Percentiles rank a stretch among this genome's conserved stretches.
Conservation (phyloP, 2,113 vertebrate genomes). For the Oreochromis niloticus region DNA sequence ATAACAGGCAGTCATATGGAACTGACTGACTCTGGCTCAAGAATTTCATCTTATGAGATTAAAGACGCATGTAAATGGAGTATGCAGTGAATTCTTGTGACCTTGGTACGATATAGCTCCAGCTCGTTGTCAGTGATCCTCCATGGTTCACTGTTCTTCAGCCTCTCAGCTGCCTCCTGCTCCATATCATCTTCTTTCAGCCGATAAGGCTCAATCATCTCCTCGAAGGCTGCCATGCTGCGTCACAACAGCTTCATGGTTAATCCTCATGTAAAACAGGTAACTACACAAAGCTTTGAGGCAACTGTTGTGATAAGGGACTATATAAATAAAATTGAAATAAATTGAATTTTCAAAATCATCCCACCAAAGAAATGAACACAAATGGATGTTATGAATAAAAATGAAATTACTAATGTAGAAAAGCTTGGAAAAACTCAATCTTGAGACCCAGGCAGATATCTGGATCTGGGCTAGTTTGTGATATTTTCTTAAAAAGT, state of each 20-base stretch:
- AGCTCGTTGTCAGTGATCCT: slow-evolving; percentile 96
- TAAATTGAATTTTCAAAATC: background rate
- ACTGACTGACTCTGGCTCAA: background rate
- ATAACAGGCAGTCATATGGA: background rate
- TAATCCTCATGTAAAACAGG: background rate
- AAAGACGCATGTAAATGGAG: accelerated
- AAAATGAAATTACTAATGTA: background rate
- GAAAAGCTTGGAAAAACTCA: background rate
- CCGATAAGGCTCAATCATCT: slow-evolving; percentile 91
- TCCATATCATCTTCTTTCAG: slow-evolving; percentile 97
- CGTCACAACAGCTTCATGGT: background rate
- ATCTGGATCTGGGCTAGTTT: background rate
- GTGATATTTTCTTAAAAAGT: background rate
- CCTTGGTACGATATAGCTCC: slow-evolving; percentile 95
- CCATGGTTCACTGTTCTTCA: slow-evolving; percentile 97
- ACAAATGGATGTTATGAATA: background rate
- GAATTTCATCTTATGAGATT: background rate
- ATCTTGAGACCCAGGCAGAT: accelerated
- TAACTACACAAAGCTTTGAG: background rate
- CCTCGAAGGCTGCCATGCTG: slow-evolving; percentile 86
- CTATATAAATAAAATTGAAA: background rate
- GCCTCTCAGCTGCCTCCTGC: slow-evolving; percentile 88
- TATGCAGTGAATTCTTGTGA: slow-evolving; percentile 23
- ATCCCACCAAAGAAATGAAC: background rate
- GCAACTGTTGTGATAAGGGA: background rate